Evolutionary conservation across 2,113 vertebrate genomes (phyloP).

Genomic region (Pseudonaja textilis): DNA sequence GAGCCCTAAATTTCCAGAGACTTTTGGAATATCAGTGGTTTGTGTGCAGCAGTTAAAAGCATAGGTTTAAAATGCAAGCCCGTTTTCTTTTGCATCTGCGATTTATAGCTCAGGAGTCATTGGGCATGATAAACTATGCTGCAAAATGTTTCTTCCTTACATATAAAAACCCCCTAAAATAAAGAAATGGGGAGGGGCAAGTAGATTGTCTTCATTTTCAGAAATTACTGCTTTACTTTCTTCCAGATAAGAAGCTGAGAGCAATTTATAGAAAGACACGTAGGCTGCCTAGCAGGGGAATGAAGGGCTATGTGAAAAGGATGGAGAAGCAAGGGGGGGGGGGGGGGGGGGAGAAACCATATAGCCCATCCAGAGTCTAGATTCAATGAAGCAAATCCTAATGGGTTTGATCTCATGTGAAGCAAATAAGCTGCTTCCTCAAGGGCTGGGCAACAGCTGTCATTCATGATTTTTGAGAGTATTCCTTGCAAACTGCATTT

Average conservation of each 20-base stretch:
- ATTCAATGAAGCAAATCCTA: not conserved
- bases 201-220: not conserved
- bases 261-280: not conserved
- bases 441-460: not conserved
- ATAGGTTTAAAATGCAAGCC: not conserved
- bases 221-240: not conserved
- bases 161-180: not conserved
- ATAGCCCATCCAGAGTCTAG: not conserved
- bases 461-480: not conserved
- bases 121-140: not conserved
- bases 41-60: not conserved
- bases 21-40: not conserved
- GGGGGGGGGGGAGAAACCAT: not conserved
- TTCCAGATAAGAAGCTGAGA: not conserved
- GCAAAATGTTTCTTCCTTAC: not conserved
- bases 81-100: not conserved
- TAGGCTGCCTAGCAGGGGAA: not conserved
- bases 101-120: not conserved
- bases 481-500: not conserved
- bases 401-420: not conserved
- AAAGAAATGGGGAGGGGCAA: not conserved
- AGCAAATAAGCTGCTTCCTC: not conserved
- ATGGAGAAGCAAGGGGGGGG: not conserved
- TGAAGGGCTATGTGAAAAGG: not conserved
- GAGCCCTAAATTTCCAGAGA: not conserved